Percentiles rank a stretch among this genome's conserved stretches.
Evolutionary conservation across 2,888 invertebrate genomes (phyloP).

Genomic region (Macrosoma leucophasiata): DNA sequence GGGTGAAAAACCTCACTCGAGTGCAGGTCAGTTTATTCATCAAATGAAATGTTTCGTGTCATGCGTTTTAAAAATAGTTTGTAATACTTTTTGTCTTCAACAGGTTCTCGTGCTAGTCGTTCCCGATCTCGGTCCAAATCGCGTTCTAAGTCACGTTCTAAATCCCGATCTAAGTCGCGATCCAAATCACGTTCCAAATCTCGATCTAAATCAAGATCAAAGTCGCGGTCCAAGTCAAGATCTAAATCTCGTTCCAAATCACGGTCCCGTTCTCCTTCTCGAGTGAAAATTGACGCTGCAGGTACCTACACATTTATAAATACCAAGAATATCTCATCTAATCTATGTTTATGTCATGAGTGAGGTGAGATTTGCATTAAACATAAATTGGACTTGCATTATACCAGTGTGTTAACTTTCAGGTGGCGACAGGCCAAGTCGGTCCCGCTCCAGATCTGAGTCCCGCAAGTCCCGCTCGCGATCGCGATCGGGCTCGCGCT

Average conservation of each 20-base stretch:
- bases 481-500: conserved; percentile 26
- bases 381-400: no score
- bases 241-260: conserved; percentile 24
- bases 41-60: background rate
- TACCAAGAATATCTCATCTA: no score
- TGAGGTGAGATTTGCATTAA: no score
- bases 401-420: no score
- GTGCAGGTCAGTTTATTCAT: conserved; percentile 17
- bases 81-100: background rate
- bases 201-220: conserved; percentile 21
- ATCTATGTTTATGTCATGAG: no score
- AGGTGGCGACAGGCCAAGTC: no score
- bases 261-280: conserved; percentile 23
- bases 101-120: no score
- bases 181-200: conserved; percentile 31
- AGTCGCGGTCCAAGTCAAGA: conserved; percentile 27
- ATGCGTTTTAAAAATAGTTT: background rate
- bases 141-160: conserved; percentile 32
- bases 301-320: no score
- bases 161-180: conserved; percentile 31
- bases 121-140: conserved; percentile 28
- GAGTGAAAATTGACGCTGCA: no score
- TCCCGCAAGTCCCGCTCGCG: conserved; percentile 30
- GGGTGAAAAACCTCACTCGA: conserved; percentile 22
- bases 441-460: conserved; percentile 33